Conservation (phyloP, 2,113 vertebrate genomes). For the Galeopterus variegatus region DNA sequence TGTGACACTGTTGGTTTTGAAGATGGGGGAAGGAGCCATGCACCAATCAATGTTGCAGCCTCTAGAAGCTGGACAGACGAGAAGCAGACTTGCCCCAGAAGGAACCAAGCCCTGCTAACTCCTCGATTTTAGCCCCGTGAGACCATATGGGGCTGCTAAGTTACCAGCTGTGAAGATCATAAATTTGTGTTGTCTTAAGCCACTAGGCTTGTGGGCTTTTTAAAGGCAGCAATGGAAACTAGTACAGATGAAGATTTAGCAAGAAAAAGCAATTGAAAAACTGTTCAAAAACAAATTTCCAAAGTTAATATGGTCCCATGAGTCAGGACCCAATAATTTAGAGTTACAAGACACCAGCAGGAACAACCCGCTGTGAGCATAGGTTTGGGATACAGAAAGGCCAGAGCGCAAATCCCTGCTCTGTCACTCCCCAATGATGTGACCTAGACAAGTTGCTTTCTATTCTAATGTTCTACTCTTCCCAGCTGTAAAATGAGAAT, state of each 20-base stretch:
- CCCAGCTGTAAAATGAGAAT: not conserved
- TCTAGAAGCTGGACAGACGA: not conserved
- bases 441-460: not conserved
- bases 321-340: not conserved
- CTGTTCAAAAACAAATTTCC: not conserved
- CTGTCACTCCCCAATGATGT: not conserved
- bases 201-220: not conserved
- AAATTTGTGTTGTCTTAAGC: not conserved
- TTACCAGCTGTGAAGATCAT: not conserved
- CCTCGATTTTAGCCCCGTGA: not conserved
- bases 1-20: fast-evolving
- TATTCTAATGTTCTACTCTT: not conserved
- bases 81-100: not conserved
- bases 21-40: not conserved
- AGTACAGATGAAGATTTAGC: not conserved
- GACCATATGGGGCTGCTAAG: not conserved
- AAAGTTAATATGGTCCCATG: not conserved
- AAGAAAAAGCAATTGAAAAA: not conserved
- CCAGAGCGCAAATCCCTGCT: not conserved
- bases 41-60: not conserved
- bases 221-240: not conserved
- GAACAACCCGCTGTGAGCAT: too few species aligned
- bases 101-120: not conserved
- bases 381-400: not conserved
- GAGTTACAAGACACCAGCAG: not conserved